phyloP scores from a whole-genome alignment of 2,113 vertebrate genomes.

The Gila orcuttii region DNA sequence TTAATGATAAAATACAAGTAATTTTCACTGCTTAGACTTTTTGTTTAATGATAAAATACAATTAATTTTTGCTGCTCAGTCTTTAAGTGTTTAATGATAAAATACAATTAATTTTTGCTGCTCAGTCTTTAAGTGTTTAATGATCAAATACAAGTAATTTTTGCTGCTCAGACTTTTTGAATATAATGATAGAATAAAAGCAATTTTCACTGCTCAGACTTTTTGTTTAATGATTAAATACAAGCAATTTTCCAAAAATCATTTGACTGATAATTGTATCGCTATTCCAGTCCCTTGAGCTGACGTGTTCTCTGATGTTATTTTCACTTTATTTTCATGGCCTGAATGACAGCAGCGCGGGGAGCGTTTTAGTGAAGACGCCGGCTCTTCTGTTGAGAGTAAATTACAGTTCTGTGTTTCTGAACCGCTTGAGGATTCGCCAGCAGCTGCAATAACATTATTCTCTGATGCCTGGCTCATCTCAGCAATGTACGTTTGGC shows the following conservation, averaged over 20 bases:
- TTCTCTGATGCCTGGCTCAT: constrained; percentile 51
- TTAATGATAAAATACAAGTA: background rate
- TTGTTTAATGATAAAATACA: background rate
- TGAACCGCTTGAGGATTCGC: constrained; percentile 24
- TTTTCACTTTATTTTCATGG: background rate
- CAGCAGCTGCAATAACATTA: constrained; percentile 57
- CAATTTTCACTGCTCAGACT: background rate
- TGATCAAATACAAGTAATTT: background rate
- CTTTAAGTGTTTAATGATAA: background rate
- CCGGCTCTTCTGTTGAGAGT: constrained; percentile 10
- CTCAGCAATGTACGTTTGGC: background rate
- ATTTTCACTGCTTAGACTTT: background rate
- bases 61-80: background rate
- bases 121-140: background rate
- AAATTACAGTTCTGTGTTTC: constrained; percentile 59
- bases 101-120: no score
- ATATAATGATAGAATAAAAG: background rate
- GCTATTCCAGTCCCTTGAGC: background rate
- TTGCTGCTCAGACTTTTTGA: background rate
- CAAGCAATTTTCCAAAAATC: background rate
- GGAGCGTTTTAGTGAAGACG: background rate
- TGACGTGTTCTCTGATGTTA: background rate
- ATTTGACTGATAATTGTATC: background rate
- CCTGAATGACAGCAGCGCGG: background rate
- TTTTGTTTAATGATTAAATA: background rate